A percentile compares a stretch with the other conserved stretches of the same genome.
phyloP scores from a whole-genome alignment of 2,113 vertebrate species.

The Engraulis encrasicolus region DNA sequence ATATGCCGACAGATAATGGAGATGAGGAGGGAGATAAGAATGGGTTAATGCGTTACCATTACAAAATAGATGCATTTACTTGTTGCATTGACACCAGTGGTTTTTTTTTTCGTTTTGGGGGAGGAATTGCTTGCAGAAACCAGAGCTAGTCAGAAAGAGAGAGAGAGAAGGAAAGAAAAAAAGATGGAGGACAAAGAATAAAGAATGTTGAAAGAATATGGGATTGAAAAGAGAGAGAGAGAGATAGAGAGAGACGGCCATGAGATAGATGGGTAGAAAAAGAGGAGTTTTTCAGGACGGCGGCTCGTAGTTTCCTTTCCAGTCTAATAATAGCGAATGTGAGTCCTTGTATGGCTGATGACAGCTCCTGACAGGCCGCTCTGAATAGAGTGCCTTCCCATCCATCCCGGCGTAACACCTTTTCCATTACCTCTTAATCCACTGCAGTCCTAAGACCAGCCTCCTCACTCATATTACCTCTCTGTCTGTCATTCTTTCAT shows the following conservation, averaged over 20 bases:
- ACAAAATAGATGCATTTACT: slow-evolving; percentile 4
- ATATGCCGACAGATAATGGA: not conserved
- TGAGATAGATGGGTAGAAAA: not conserved
- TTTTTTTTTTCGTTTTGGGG: too few species aligned
- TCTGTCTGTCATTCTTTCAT: not conserved
- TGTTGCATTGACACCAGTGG: too few species aligned
- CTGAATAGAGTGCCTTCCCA: not conserved
- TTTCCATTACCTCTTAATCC: slow-evolving; percentile 14
- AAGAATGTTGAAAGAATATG: not conserved
- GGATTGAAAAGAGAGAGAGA: not conserved
- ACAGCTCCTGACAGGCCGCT: not conserved
- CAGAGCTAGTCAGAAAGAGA: not conserved
- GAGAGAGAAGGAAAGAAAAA: not conserved
- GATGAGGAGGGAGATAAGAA: too few species aligned
- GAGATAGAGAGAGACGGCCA: not conserved
- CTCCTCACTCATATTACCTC: slow-evolving; percentile 57
- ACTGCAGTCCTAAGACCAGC: not conserved
- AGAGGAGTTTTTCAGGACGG: not conserved
- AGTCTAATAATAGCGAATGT: not conserved
- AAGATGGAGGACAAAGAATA: not conserved
- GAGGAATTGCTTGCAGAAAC: too few species aligned
- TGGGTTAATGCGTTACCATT: slow-evolving; percentile 2
- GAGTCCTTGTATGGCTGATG: not conserved
- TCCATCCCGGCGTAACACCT: not conserved
- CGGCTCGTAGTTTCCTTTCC: not conserved